Evolutionary conservation across 2,888 invertebrate species (phyloP), one percentile per base, ranked within the genome.

Genomic region (Doris montereyensis): DNA sequence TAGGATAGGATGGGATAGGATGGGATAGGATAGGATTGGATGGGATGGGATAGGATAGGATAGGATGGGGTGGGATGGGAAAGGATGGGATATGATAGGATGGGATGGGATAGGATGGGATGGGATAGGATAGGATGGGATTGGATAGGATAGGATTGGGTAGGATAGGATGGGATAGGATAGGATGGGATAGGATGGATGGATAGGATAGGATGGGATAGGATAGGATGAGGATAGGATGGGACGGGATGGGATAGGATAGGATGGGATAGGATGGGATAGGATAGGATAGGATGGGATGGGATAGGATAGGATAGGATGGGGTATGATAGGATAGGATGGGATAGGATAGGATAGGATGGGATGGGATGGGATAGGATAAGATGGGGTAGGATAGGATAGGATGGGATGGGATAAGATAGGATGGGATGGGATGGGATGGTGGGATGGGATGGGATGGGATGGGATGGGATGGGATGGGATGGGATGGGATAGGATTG

Each of bases 251-350:
- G 13, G 65, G 65, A 65, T 65, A 65, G 32, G 70, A 52, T 72
- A 35, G 74, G 74, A 60, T 58, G n/a, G 74, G 74, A 60, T 74
- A 74, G 74, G 74, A 60, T 60, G 60, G 30, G 74, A 60, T 74
- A 58, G 60, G 74, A 60, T 74, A 58, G 74, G 74, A 60, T 74
- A 74, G 74, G 74, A 60, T 74, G 60, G 28, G 74, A 60, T 74
- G 24, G 41, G 70, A 34, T 70, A 10, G 70, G 70, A 34, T 70
- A 34, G 32, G 70, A 34, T 70, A 30, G 17, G 70, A 34, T 70
- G 4, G 34, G 70, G 28, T 70, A 34, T 13, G 70, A 52, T 72
- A 41, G 72, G 52, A 52, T 72, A 72, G 70, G 70, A 34, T 32
- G 35, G n/a, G 35, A 34, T 70, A 30, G 70, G 70, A 34, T 30